A percentile compares a stretch with the other conserved stretches of the same genome.
Evolutionary conservation across 2,113 vertebrate species (phyloP).

Genomic region (Mellivora capensis): DNA sequence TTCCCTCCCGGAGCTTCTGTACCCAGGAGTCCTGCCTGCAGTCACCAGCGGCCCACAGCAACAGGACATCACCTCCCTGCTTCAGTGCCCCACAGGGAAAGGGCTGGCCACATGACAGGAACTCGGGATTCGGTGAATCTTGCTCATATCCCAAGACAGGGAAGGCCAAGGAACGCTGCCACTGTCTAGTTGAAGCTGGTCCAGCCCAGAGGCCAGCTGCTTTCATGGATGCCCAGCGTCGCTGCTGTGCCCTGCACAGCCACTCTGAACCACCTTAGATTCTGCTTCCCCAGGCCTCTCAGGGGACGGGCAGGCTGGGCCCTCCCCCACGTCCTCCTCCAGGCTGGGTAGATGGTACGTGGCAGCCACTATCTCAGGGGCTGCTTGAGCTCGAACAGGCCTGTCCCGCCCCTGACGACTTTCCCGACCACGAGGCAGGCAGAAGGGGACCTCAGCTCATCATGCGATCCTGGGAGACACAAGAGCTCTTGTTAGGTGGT

Average conservation of each 20-base stretch:
- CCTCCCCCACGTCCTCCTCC: not conserved
- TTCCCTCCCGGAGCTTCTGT: not conserved
- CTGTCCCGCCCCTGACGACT: conserved; percentile 95
- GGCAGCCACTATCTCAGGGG: conserved; percentile 85
- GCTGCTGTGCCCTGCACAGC: not conserved
- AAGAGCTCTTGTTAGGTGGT: not conserved
- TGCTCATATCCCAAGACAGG: not conserved
- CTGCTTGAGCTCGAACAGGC: conserved; percentile 97
- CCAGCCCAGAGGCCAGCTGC: not conserved
- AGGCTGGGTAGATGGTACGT: not conserved
- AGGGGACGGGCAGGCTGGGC: not conserved
- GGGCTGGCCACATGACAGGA: fast-evolving
- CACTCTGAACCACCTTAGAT: not conserved
- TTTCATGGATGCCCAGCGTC: not conserved
- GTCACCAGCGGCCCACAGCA: not conserved
- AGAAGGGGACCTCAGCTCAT: conserved; percentile 92
- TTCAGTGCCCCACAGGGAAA: not conserved
- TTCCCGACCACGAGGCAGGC: conserved; percentile 95
- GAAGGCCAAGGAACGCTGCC: not conserved
- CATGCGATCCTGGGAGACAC: conserved; percentile 85
- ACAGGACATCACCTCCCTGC: fast-evolving
- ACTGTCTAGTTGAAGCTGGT: not conserved
- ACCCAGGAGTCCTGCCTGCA: not conserved
- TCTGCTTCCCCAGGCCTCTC: not conserved
- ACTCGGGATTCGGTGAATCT: too few relatives aligned